Conservation (phyloP, 2,888 invertebrate species). For the Xanthia togata region DNA sequence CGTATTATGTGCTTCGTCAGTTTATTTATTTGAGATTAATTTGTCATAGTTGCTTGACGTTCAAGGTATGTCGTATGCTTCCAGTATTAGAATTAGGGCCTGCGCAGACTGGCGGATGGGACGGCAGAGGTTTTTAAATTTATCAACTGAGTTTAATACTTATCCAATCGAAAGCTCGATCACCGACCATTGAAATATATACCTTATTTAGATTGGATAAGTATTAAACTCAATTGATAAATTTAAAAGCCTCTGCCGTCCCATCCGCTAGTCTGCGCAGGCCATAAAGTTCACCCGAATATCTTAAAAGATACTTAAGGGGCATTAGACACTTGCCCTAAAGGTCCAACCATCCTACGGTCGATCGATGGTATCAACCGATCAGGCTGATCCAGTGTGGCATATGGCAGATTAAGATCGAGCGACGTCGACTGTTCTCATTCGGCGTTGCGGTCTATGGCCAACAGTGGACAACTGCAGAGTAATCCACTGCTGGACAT, state of each 20-base stretch:
- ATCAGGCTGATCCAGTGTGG: neutral
- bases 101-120: too few relatives aligned
- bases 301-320: neutral
- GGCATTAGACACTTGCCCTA: neutral
- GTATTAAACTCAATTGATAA: too few relatives aligned
- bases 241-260: too few relatives aligned
- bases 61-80: neutral
- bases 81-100: neutral
- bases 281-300: neutral
- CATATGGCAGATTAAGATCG: neutral
- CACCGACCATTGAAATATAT: too few relatives aligned
- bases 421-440: neutral
- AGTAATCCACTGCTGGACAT: neutral
- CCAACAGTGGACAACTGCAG: neutral
- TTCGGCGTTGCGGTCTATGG: neutral
- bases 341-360: neutral
- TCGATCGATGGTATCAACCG: neutral
- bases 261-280: too few relatives aligned
- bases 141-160: too few relatives aligned
- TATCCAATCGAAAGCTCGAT: too few relatives aligned
- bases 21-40: slow-evolving; percentile 23
- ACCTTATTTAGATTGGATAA: too few relatives aligned
- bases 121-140: too few relatives aligned
- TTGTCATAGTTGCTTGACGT: slow-evolving; percentile 15
- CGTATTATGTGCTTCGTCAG: slow-evolving; percentile 9